Evolutionary conservation across 2,888 invertebrate genomes (phyloP).

Genomic region (Willowsia nigromaculata): DNA sequence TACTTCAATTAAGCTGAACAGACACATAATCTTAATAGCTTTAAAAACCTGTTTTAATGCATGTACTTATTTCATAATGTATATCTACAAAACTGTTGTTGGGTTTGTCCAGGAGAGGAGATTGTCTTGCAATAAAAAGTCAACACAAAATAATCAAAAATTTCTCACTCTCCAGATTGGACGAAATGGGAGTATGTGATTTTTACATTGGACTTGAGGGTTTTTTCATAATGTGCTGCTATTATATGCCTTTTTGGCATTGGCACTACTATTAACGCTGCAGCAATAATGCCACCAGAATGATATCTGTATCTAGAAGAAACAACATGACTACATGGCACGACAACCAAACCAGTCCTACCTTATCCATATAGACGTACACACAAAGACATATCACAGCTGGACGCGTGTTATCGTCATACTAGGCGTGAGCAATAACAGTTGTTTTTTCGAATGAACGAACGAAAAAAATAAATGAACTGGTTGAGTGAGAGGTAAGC

Average conservation of each 20-base stretch:
- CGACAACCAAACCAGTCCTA: constrained; percentile 9
- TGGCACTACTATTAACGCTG: constrained; percentile 2
- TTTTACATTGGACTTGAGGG: constrained; percentile 47
- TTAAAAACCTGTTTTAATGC: constrained; percentile 61
- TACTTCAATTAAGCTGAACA: constrained; percentile 58
- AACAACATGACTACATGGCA: background rate
- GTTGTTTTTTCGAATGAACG: constrained; percentile 46
- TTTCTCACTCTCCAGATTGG: constrained; percentile 39
- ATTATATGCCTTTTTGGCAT: constrained; percentile 27
- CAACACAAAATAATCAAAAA: constrained; percentile 16
- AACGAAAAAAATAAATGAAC: background rate
- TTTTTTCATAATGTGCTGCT: constrained; percentile 1
- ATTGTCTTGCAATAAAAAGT: background rate
- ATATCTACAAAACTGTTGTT: background rate
- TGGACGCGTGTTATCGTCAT: constrained; percentile 71
- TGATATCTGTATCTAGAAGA: constrained; percentile 49
- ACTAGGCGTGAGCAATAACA: constrained; percentile 72
- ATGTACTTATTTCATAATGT: constrained; percentile 30
- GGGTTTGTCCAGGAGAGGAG: background rate
- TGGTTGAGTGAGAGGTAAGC: background rate
- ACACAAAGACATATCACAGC: constrained; percentile 63
- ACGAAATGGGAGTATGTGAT: constrained; percentile 53
- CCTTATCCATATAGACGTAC: background rate
- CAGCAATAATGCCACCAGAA: constrained; percentile 27
- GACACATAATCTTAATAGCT: constrained; percentile 65